phyloP scores from a whole-genome alignment of 2,113 vertebrate species.

The Himantopus leucocephalus region DNA sequence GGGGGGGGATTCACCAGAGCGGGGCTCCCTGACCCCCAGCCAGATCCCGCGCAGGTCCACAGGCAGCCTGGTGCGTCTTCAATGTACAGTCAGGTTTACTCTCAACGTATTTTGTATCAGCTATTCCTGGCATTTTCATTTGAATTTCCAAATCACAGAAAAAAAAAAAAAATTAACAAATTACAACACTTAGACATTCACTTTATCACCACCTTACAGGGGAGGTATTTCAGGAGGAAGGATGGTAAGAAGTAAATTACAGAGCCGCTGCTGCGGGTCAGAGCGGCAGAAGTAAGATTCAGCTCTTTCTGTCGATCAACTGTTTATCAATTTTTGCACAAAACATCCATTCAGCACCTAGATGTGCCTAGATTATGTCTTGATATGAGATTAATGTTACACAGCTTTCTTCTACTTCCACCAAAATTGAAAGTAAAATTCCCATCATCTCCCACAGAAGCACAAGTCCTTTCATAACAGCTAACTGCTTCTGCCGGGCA shows the following conservation, averaged over 20 bases:
- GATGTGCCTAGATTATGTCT: not conserved
- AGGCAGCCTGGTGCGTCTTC: accelerated
- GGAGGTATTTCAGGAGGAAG: not conserved
- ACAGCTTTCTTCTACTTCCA: not conserved
- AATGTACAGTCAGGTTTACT: accelerated
- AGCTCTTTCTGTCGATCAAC: accelerated
- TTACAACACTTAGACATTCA: accelerated
- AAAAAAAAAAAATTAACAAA: not conserved
- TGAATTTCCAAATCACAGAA: not conserved
- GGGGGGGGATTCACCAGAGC: accelerated
- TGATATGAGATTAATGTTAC: not conserved
- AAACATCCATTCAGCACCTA: not conserved
- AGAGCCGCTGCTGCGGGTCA: accelerated
- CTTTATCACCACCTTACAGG: not conserved
- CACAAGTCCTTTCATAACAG: not conserved
- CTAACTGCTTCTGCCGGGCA: not conserved
- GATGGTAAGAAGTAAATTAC: accelerated
- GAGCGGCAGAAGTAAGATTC: not conserved
- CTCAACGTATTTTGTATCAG: accelerated
- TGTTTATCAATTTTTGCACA: not conserved
- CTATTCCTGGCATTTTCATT: too few relatives aligned
- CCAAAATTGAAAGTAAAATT: not conserved
- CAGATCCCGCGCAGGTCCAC: accelerated
- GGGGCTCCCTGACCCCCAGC: not conserved
- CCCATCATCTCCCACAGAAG: not conserved